phyloP scores from a whole-genome alignment of 2,113 vertebrate genomes.

The Procavia capensis region DNA sequence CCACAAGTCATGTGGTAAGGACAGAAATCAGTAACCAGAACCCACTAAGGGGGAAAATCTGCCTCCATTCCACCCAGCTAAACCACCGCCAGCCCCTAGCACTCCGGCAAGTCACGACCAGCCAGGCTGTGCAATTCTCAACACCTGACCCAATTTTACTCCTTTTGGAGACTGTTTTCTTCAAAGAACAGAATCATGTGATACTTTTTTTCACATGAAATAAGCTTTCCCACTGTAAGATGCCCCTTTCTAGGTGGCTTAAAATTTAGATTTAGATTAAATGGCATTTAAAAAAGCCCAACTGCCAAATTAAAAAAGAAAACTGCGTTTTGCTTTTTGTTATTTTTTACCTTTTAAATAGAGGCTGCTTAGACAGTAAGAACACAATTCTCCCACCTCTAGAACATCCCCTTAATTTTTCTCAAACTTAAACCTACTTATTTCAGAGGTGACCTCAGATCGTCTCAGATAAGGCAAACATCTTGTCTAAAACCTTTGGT shows the following conservation, averaged over 20 bases:
- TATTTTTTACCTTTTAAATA: constrained; percentile 45
- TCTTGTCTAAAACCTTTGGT: background rate
- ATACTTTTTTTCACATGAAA: constrained; percentile 54
- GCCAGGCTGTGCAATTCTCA: background rate
- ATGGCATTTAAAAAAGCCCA: background rate
- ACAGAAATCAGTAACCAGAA: background rate
- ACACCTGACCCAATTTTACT: constrained; percentile 48
- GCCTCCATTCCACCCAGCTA: background rate
- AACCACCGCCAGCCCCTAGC: background rate
- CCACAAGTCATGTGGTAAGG: background rate
- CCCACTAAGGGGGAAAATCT: background rate
- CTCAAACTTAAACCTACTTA: background rate
- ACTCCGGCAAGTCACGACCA: background rate
- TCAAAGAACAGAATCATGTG: constrained; percentile 26
- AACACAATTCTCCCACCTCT: background rate
- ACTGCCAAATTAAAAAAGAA: background rate
- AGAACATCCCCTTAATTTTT: background rate
- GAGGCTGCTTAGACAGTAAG: constrained; percentile 1
- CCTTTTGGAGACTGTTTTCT: constrained; percentile 19
- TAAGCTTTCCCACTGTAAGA: constrained; percentile 35
- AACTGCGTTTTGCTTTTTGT: background rate
- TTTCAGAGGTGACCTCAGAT: background rate
- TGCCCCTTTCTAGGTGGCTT: background rate
- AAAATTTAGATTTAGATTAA: constrained; percentile 21
- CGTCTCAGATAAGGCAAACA: background rate